Base-by-base conservation (phyloP, 2,888 invertebrate genomes). In the Tachina fera region DNA sequence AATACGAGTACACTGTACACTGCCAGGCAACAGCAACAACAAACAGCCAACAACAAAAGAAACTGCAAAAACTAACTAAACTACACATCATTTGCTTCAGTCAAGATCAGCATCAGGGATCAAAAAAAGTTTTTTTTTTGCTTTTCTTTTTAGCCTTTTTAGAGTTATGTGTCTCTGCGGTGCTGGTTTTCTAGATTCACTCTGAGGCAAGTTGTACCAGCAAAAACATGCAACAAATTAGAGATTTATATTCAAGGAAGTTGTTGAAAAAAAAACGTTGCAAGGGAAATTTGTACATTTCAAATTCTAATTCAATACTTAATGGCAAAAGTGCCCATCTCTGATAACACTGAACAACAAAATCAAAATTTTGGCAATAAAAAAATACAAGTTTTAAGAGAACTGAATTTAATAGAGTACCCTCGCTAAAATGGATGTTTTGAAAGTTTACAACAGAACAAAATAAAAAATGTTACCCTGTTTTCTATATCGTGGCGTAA, bases 1-100 rank as follows among this genome's bases (percentile, higher is more conserved):
- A 60, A 45, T n/a, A 58, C 31, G 31, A 31, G 31, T 31, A 31
- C 63, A 79, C 19, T 11, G 31, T 31, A 31, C 63, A 79, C 19
- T 11, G 49, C 53, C 14, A 61, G 13, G 45, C 19, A 31, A 16
- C 43, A 39, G 61, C 43, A 51, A 11, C 9, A n/a, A 41, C 49
- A 51, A 61, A 19, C 51, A 19, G 31, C 6, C 16, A 72, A 6
- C 31, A 58, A 61, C 68, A 68, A 22, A 14, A 31, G 43, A 19
- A 45, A 61, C 43, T 16, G 31, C 31, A 60, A 65, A 47, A 65
- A 67, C 71, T 19, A 49, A 83, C 51, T 65, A 51, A 75, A 67
- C 72, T 58, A 16, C 68, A 77, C 68, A 77, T 65, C 65, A 77
- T 60, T 77, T 77, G 65, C 70, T 70, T 45, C 53, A 72, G 51